Conservation (phyloP, 2,797 vertebrate genomes). For the Poecilia gillii region DNA sequence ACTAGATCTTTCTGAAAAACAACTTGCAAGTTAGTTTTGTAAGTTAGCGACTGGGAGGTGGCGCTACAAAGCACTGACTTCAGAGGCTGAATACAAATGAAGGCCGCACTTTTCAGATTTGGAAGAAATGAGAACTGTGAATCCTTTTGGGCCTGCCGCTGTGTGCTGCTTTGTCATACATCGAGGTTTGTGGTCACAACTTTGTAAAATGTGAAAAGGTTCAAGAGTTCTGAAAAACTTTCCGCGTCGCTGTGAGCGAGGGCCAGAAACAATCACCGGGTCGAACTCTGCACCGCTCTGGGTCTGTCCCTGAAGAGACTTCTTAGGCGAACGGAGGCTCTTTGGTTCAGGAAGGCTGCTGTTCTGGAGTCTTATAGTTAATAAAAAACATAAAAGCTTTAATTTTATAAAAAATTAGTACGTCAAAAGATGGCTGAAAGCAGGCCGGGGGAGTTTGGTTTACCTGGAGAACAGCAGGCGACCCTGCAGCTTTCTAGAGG, state of each 20-base stretch:
- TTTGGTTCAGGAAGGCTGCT: slow-evolving; percentile 47
- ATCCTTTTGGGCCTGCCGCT: neutral
- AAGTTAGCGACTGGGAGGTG: neutral
- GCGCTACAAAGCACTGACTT: neutral
- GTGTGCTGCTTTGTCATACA: neutral
- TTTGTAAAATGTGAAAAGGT: neutral
- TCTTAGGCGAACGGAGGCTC: slow-evolving; percentile 32
- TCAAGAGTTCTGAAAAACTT: neutral
- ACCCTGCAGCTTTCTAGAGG: slow-evolving; percentile 61
- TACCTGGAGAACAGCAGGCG: slow-evolving; percentile 76
- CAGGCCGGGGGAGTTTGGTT: neutral
- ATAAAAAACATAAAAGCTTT: neutral
- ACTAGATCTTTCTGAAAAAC: too few relatives aligned
- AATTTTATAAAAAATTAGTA: neutral
- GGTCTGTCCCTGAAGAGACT: slow-evolving; percentile 28
- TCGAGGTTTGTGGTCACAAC: neutral
- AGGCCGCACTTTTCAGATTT: neutral
- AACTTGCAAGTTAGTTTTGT: too few relatives aligned
- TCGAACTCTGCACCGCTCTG: slow-evolving; percentile 11
- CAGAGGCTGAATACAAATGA: neutral
- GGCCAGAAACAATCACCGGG: slow-evolving; percentile 43
- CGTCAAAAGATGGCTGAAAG: neutral
- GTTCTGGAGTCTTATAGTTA: slow-evolving; percentile 56
- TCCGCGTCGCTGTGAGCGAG: neutral
- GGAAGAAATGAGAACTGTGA: neutral